Percentiles rank a stretch among this genome's conserved stretches.
phyloP scores from a whole-genome alignment of 2,888 invertebrate species.

The Charanyca ferruginea region DNA sequence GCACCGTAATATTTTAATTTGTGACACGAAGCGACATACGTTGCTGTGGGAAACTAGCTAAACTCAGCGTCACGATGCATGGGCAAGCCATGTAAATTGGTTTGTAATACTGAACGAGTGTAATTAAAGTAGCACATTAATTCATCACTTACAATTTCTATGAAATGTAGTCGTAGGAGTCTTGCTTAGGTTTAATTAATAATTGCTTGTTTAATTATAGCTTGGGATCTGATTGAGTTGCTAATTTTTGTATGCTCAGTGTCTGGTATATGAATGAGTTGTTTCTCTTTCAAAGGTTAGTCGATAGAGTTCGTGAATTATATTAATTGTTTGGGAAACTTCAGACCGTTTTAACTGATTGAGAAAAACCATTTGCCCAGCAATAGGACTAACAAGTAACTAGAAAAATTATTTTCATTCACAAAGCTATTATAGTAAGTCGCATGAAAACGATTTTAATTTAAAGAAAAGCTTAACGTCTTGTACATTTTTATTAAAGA shows the following conservation, averaged over 20 bases:
- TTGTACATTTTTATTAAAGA: too few species aligned
- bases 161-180: slow-evolving; percentile 50
- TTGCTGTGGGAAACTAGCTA: slow-evolving; percentile 72
- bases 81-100: slow-evolving; percentile 63
- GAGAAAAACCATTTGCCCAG: too few species aligned
- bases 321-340: too few species aligned
- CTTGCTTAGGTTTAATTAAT: slow-evolving; percentile 16
- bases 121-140: slow-evolving; percentile 62
- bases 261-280: too few species aligned
- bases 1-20: slow-evolving; percentile 87
- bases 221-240: slow-evolving; percentile 9
- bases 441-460: too few species aligned
- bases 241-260: neutral
- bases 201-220: slow-evolving; percentile 5
- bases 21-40: slow-evolving; percentile 72
- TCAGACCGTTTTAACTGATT: too few species aligned
- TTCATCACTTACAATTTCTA: slow-evolving; percentile 66
- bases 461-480: too few species aligned
- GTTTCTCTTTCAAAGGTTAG: too few species aligned
- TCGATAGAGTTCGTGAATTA: too few species aligned
- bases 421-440: too few species aligned
- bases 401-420: too few species aligned
- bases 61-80: slow-evolving; percentile 69
- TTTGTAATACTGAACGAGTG: slow-evolving; percentile 58
- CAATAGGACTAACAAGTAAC: too few species aligned